A percentile compares a stretch with the other conserved stretches of the same genome.
Conservation (phyloP, 2,888 invertebrate genomes). For the Agriopis aurantiaria region DNA sequence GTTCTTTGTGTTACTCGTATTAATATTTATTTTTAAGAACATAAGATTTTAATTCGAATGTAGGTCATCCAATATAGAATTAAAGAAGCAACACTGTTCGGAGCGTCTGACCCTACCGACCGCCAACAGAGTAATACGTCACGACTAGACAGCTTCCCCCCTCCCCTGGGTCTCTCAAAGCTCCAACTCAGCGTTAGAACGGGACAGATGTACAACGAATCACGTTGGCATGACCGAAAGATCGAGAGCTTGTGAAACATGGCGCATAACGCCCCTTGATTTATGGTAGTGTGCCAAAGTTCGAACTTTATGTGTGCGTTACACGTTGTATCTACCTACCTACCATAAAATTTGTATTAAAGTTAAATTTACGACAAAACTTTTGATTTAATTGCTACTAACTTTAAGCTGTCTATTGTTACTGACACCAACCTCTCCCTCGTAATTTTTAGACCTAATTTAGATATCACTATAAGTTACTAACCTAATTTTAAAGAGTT, state of each 20-base stretch:
- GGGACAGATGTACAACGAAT: constrained; percentile 70
- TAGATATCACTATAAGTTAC: background rate
- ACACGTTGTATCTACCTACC: constrained; percentile 58
- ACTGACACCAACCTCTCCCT: background rate
- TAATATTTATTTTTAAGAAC: constrained; percentile 27
- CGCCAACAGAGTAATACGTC: constrained; percentile 83
- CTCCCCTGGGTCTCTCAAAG: constrained; percentile 68
- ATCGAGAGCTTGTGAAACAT: constrained; percentile 82
- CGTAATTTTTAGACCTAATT: constrained; percentile 8
- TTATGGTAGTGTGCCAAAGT: constrained; percentile 85
- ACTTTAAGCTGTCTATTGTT: constrained; percentile 16
- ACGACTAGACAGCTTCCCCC: constrained; percentile 83
- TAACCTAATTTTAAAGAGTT: constrained; percentile 59
- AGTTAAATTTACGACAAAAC: constrained; percentile 28
- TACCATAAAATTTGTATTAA: constrained; percentile 46
- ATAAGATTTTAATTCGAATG: constrained; percentile 33
- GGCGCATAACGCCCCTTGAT: constrained; percentile 87
- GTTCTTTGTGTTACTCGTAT: constrained; percentile 37
- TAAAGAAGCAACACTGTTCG: constrained; percentile 26
- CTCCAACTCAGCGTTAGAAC: constrained; percentile 74
- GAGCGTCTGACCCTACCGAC: constrained; percentile 75
- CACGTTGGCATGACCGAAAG: constrained; percentile 72
- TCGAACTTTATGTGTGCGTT: constrained; percentile 82
- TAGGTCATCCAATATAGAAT: constrained; percentile 30
- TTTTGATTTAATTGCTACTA: constrained; percentile 28